Evolutionary conservation across 2,797 vertebrate species (phyloP).

Genomic region (Sus cebifrons): DNA sequence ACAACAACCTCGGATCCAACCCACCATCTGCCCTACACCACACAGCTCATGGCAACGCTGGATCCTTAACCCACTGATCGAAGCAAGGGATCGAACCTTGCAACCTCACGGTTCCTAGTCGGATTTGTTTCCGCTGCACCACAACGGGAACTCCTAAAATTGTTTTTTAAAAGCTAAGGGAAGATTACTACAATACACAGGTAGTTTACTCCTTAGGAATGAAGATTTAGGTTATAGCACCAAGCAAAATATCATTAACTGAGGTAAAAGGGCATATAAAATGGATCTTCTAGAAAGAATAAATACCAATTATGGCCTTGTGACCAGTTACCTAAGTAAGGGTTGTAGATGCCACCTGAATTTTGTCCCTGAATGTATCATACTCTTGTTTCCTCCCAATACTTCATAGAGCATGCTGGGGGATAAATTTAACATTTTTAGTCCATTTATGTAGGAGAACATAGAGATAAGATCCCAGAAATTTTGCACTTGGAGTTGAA

Average conservation of each 20-base stretch:
- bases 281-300: background rate
- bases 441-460: background rate
- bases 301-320: background rate
- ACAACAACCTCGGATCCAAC: too few relatives aligned
- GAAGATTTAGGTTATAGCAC: background rate
- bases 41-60: too few relatives aligned
- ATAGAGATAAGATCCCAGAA: background rate
- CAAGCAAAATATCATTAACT: constrained; percentile 39
- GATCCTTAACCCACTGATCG: too few relatives aligned
- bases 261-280: constrained; percentile 11
- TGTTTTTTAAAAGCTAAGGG: background rate
- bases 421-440: constrained; percentile 23
- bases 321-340: constrained; percentile 16
- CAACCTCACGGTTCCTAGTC: too few relatives aligned
- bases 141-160: too few relatives aligned
- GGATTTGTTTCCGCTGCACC: too few relatives aligned
- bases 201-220: background rate
- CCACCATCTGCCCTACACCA: too few relatives aligned
- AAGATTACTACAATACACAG: background rate
- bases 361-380: background rate
- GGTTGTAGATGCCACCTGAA: background rate
- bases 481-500: constrained; percentile 29
- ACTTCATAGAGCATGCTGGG: background rate
- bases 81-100: too few relatives aligned
- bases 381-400: constrained; percentile 2